Percentiles rank a stretch among this genome's conserved stretches.
These are phyloP conservation scores for Cercocebus atys DNA, from an alignment of 2,113 vertebrate genomes.

Conservation along the genomic window DNA sequence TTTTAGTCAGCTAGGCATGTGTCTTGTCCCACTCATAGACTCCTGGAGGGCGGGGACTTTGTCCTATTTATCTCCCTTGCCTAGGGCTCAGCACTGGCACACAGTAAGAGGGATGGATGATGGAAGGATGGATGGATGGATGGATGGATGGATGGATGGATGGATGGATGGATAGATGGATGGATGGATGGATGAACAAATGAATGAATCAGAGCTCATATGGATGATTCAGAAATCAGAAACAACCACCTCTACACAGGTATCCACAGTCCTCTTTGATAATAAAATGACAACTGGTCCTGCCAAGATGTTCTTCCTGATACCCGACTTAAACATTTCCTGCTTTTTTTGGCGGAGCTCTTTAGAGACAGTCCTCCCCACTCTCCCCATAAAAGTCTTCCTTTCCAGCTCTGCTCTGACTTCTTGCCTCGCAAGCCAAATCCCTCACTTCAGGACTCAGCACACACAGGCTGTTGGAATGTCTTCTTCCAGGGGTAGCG, in stretches of 20 bases:
- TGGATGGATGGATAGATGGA: background rate
- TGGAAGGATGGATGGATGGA: no score
- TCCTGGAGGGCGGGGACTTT: background rate
- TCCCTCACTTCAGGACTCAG: background rate
- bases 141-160: no score
- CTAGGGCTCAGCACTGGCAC: background rate
- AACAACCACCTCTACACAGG: accelerated
- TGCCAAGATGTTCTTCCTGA: background rate
- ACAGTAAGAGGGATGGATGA: background rate
- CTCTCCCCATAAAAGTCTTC: background rate
- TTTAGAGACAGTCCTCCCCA: background rate
- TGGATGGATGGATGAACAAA: background rate
- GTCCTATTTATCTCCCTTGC: background rate
- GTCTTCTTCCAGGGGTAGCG: background rate
- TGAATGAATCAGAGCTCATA: background rate
- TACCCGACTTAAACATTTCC: background rate
- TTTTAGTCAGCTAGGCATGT: accelerated
- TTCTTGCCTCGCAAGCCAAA: background rate
- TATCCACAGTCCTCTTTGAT: background rate
- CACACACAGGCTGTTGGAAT: background rate
- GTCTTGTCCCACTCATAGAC: accelerated
- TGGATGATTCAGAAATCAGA: background rate
- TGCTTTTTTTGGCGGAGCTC: background rate
- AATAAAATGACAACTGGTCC: background rate
- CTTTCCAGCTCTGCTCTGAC: background rate